Percentiles rank a stretch among this genome's conserved stretches.
phyloP scores from a whole-genome alignment of 2,888 invertebrate species.

The Lydus trimaculatus region DNA sequence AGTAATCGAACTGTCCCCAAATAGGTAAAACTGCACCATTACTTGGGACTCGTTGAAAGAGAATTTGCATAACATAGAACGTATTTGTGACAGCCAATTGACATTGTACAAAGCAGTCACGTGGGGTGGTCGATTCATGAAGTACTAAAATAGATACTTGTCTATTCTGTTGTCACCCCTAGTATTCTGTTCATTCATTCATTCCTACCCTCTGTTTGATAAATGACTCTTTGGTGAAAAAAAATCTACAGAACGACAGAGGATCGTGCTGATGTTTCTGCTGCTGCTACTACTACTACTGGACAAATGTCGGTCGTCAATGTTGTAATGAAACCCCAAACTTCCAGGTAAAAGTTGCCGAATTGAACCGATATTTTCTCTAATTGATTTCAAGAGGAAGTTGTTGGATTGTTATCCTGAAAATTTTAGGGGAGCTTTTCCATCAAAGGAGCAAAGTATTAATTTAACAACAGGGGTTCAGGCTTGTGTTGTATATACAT shows the following conservation, averaged over 20 bases:
- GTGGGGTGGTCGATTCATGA: conserved; percentile 59
- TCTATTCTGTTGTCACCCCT: conserved; percentile 52
- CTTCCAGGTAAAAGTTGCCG: neutral
- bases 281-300: conserved; percentile 12
- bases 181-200: conserved; percentile 30
- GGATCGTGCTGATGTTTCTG: neutral
- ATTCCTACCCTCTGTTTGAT: conserved; percentile 14
- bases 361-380: conserved; percentile 8
- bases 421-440: conserved; percentile 13
- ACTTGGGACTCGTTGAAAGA: conserved; percentile 51
- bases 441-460: conserved; percentile 29
- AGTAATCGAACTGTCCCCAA: conserved; percentile 34
- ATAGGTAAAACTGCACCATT: conserved; percentile 34
- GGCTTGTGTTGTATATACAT: conserved; percentile 19
- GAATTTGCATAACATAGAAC: conserved; percentile 60
- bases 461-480: conserved; percentile 31
- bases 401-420: conserved; percentile 8
- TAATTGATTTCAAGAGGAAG: conserved; percentile 9
- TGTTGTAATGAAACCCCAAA: conserved; percentile 16
- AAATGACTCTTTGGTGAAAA: conserved; percentile 30
- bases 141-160: conserved; percentile 61
- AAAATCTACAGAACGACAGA: conserved; percentile 17
- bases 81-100: conserved; percentile 63
- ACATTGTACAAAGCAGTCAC: conserved; percentile 60
- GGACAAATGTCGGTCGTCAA: conserved; percentile 32